Conservation (phyloP, 2,113 vertebrate species). For the Ariopsis seemanni region DNA sequence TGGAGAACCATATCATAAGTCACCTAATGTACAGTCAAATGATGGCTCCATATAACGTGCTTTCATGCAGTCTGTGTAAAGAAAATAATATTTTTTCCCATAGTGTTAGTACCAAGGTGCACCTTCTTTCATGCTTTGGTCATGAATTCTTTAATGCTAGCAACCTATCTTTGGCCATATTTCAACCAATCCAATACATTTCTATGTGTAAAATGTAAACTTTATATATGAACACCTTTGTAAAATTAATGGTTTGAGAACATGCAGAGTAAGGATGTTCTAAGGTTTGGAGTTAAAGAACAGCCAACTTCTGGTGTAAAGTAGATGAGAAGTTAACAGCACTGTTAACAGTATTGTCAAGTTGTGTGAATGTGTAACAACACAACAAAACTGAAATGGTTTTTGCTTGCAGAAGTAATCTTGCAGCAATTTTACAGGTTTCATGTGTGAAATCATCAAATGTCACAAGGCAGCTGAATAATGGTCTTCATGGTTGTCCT, state of each 20-base stretch:
- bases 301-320: background rate
- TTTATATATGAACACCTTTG: no score
- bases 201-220: no score
- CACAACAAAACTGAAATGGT: background rate
- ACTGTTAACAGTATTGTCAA: background rate
- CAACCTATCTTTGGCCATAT: no score
- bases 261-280: background rate
- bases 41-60: no score
- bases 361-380: background rate
- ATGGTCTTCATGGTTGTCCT: background rate
- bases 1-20: background rate
- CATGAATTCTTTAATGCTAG: no score
- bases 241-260: no score
- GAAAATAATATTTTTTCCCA: no score
- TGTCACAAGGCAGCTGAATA: background rate
- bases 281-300: background rate
- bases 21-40: no score
- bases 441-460: background rate
- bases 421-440: background rate
- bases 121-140: no score
- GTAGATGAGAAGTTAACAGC: background rate
- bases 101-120: no score
- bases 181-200: no score
- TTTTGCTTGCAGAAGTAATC: background rate
- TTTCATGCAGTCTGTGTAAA: no score